Evolutionary conservation across 2,888 invertebrate species (phyloP), one percentile per base, ranked within the genome.

Genomic region (Drosophila eohydei): DNA sequence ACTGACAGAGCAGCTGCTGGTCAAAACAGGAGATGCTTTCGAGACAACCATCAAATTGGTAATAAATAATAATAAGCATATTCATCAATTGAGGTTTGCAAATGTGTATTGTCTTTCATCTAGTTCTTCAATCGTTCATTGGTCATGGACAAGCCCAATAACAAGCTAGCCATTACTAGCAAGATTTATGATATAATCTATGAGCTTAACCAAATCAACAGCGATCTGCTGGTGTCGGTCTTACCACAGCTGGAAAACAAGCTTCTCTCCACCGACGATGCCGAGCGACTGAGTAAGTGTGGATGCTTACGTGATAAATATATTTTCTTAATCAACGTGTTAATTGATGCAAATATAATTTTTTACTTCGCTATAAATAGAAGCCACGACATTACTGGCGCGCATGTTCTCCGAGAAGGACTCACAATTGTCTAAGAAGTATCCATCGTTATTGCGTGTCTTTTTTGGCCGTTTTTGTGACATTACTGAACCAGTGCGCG

Each of bases 371-470:
- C 16, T 16, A 54, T 36, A 54, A 51, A 69, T 75, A 93, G 96
- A 96, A 71, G 98, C 98, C 0, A 97, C 98, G 3, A 96, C 97
- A 0, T 93, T 99, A 48, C 94, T 99, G 51, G 98, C 98, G 0
- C 95, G 98, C 90, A 98, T 99, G 98, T 99, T 99, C 93, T 98
- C 98, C 0, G 98, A 98, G 91, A 97, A 97, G 74, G 97, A 97
- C 70, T 98, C 98, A 0, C 96, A 96, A 70, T 94, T 99, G 14
- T 98, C 98, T 3, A 95, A 95, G 76, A 96, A 97, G 89, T 97
- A 98, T 92, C 95, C 95, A 4, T 95, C 96, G n/a, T 92, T 99
- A 55, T 98, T 99, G 97, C 95, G 96, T 48, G 97, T 98, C 36
- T 99, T 98, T 92, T 94, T 98, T 41, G 98, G 98, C 38, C 95